These are phyloP conservation scores for Patella depressa DNA, from an alignment of 2,888 invertebrate genomes.

Conservation along the genomic window DNA sequence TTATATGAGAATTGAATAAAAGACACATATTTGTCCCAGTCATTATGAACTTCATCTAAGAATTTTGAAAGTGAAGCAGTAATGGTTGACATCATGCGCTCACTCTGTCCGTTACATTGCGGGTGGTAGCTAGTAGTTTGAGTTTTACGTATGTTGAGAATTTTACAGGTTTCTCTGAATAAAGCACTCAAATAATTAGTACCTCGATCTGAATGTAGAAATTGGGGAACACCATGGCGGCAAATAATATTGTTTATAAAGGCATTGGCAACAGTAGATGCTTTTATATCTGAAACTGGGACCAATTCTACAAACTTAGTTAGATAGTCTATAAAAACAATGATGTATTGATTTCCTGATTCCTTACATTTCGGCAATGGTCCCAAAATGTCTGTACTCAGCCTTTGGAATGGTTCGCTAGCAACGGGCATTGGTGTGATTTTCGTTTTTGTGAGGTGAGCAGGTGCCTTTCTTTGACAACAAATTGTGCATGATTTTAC, in stretches of 20 bases:
- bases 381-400: constrained; percentile 22
- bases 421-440: neutral
- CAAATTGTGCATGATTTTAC: constrained; percentile 2
- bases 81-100: neutral
- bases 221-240: constrained; percentile 14
- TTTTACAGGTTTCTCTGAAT: constrained; percentile 15
- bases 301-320: constrained; percentile 19
- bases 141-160: constrained; percentile 17
- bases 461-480: constrained; percentile 8
- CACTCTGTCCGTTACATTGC: constrained; percentile 20
- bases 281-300: constrained; percentile 16
- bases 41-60: neutral
- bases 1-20: constrained; percentile 8
- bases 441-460: neutral
- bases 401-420: constrained; percentile 15
- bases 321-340: constrained; percentile 17
- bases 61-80: neutral
- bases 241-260: constrained; percentile 17
- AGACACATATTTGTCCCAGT: neutral
- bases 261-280: constrained; percentile 4
- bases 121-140: constrained; percentile 16
- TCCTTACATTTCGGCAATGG: constrained; percentile 7
- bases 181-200: constrained; percentile 15
- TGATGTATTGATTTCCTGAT: neutral
- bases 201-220: constrained; percentile 8